Percentiles rank a stretch among this genome's conserved stretches.
phyloP scores from a whole-genome alignment of 2,113 vertebrate species.

The Plectropomus leopardus region DNA sequence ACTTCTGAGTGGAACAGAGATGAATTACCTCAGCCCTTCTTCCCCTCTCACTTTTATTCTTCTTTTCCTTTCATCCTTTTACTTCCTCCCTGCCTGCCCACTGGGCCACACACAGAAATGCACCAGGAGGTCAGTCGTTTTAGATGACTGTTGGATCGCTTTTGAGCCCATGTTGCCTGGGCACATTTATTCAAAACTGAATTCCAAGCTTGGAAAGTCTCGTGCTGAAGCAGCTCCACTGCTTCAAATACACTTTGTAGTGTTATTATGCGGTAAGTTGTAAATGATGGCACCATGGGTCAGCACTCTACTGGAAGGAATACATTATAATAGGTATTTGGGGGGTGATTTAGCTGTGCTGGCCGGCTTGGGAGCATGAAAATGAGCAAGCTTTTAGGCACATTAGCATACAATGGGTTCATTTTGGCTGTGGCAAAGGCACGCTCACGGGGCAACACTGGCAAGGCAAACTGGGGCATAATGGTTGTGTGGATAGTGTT shows the following conservation, averaged over 20 bases:
- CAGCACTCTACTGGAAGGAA: constrained; percentile 63
- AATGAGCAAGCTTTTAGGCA: constrained; percentile 68
- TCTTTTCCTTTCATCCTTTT: constrained; percentile 43
- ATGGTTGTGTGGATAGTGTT: constrained; percentile 58
- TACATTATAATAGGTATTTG: constrained; percentile 68
- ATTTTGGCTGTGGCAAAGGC: constrained; percentile 59
- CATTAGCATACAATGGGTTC: constrained; percentile 81
- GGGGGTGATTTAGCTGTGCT: constrained; percentile 63
- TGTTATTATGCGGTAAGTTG: constrained; percentile 65
- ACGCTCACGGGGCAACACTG: constrained; percentile 52
- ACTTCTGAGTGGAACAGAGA: constrained; percentile 54
- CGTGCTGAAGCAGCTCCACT: constrained; percentile 23
- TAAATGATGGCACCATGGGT: constrained; percentile 74
- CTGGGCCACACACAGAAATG: constrained; percentile 40
- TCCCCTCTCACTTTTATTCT: constrained; percentile 38
- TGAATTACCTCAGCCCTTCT: constrained; percentile 50
- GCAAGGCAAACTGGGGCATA: constrained; percentile 62
- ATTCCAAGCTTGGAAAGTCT: constrained; percentile 46
- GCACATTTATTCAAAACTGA: constrained; percentile 53
- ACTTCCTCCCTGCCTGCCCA: constrained; percentile 23
- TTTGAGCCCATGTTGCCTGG: constrained; percentile 33
- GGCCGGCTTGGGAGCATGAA: constrained; percentile 60
- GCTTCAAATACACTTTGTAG: constrained; percentile 63
- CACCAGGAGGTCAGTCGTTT: constrained; percentile 54
- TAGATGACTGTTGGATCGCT: constrained; percentile 41